These are phyloP conservation scores for Bergia sp. DNA, from an alignment of 92 coral and sea anemone species.

Conservation along the genomic window DNA sequence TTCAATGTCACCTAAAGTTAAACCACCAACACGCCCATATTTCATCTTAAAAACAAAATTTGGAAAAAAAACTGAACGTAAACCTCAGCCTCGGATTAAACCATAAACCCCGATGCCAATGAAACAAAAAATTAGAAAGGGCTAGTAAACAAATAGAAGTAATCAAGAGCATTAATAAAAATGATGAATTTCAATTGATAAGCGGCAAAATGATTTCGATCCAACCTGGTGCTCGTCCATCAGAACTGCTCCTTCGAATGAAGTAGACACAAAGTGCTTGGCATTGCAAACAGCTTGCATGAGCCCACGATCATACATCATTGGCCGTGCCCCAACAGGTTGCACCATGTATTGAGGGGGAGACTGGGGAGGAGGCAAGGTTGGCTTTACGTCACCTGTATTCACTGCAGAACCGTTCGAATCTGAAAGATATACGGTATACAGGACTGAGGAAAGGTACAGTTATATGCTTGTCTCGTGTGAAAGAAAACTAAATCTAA, in stretches of 20 bases:
- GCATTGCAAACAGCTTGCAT: conserved; percentile 72
- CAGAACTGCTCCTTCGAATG: conserved; percentile 88
- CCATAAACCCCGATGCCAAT: too few species aligned
- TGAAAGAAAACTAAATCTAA: not conserved
- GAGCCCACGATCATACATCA: conserved; percentile 55
- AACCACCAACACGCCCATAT: too few species aligned
- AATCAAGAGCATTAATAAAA: not conserved
- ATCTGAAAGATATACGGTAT: conserved; percentile 18
- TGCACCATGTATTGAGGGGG: conserved; percentile 25
- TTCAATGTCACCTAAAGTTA: too few species aligned
- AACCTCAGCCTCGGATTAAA: too few species aligned
- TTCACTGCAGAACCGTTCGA: not conserved
- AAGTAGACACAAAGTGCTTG: conserved; percentile 70
- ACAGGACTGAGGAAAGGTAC: not conserved
- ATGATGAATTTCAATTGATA: not conserved
- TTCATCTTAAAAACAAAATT: not conserved
- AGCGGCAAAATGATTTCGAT: not conserved
- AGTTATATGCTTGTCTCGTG: not conserved
- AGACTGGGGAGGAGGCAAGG: conserved; percentile 40
- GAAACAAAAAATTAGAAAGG: too few species aligned
- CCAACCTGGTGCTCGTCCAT: conserved; percentile 89
- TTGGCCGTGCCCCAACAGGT: conserved; percentile 26
- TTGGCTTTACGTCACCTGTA: conserved; percentile 50
- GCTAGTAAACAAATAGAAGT: too few species aligned
- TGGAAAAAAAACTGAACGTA: too few species aligned